phyloP scores from a whole-genome alignment of 2,113 vertebrate species.

The Toxotes chatareus region DNA sequence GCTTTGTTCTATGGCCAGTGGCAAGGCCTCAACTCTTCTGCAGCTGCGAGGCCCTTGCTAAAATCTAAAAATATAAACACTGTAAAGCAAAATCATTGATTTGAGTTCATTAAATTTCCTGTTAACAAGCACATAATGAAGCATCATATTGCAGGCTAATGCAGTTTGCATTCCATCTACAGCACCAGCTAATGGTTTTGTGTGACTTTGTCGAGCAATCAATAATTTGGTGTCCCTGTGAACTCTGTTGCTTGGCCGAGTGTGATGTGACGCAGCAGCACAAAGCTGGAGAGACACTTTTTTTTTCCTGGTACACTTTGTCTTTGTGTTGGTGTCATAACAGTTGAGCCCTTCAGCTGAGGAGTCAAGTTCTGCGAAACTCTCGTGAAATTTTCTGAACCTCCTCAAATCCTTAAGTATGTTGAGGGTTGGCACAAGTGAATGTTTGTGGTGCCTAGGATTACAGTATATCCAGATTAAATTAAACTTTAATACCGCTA shows the following conservation, averaged over 20 bases:
- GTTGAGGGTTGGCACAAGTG: slow-evolving; percentile 17
- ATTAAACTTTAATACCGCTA: slow-evolving; percentile 39
- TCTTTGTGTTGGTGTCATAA: slow-evolving; percentile 31
- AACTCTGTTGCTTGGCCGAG: slow-evolving; percentile 59
- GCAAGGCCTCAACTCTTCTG: slow-evolving; percentile 40
- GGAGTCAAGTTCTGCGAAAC: slow-evolving; percentile 39
- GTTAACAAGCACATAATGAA: slow-evolving; percentile 68
- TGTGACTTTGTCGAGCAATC: slow-evolving; percentile 71
- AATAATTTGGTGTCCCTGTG: slow-evolving; percentile 73
- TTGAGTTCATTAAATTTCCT: slow-evolving; percentile 65
- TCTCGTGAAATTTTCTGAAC: slow-evolving; percentile 33
- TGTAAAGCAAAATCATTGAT: slow-evolving; percentile 62
- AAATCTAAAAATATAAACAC: slow-evolving; percentile 25
- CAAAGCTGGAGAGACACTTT: slow-evolving; percentile 53
- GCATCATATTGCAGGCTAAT: slow-evolving; percentile 58
- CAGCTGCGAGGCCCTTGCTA: slow-evolving; percentile 33
- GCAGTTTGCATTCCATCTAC: slow-evolving; percentile 55
- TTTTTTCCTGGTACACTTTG: slow-evolving; percentile 53
- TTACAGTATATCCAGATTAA: slow-evolving; percentile 53
- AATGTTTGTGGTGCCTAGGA: slow-evolving; percentile 47
- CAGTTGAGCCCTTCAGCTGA: slow-evolving; percentile 42
- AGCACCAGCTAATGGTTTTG: slow-evolving; percentile 61
- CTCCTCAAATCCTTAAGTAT: slow-evolving; percentile 48
- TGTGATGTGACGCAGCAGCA: slow-evolving; percentile 52
- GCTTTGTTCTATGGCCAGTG: slow-evolving; percentile 63